Evolutionary conservation across 1,140 invertebrate genomes (phyloP), one percentile per base, ranked within the genome.

Genomic region (Fopius arisanus): DNA sequence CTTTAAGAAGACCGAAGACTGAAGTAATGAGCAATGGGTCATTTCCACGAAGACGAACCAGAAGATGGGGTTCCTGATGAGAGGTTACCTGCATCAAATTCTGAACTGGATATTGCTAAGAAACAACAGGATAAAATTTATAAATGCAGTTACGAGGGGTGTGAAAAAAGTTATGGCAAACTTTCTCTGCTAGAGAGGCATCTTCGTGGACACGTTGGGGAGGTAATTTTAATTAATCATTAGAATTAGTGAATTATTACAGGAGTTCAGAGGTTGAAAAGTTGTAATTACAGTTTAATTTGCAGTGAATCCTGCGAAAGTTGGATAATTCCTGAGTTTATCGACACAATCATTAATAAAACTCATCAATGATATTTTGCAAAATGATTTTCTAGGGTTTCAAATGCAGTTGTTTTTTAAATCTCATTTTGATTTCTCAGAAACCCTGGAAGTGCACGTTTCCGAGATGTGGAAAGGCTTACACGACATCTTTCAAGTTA

Each of bases 401-500:
- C n/a, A n/a, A n/a, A n/a, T 23, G 21, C 48, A n/a, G 26, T 43
- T 3, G 40, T 16, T 0, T 21, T 1, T 6, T 68, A n/a, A 6
- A 62, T 6, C 74, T 7, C 59, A 67, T 72, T 70, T 62, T 66
- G 70, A 28, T 51, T 14, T 69, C 67, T 37, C 33, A 48, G 80
- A 81, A 71, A 76, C 78, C 83, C 3, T 84, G 78, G 31, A 78
- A 79, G 16, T 86, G 85, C 51, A 75, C 9, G 12, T 70, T 79
- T 73, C 28, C 77, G 51, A 71, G 71, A 14, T 86, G 85, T 37
- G 66, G 79, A 21, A 86, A 82, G 70, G 78, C 83, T 12, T 86
- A 86, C 12, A 82, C 81, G 0, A 84, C 82, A 78, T 80, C 79
- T 12, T 80, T 75, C n/a, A 81, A 85, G 51, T 75, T 86, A 6